Evolutionary conservation across 2,888 invertebrate species (phyloP).

Genomic region (Cheilosia grossa): DNA sequence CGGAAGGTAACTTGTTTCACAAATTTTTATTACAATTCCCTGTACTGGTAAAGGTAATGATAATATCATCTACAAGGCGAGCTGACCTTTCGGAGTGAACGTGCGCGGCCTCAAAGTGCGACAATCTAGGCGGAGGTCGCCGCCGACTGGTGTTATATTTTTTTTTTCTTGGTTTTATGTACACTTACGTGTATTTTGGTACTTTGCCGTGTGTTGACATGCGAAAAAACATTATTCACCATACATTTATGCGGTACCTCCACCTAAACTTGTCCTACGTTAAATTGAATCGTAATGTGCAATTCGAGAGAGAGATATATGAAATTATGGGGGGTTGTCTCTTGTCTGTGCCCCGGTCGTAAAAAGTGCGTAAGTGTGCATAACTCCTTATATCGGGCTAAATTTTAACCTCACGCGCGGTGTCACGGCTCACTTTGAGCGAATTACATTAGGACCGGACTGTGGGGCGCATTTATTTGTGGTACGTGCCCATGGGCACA

Average conservation of each 20-base stretch:
- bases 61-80: conserved; percentile 53
- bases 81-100: conserved; percentile 72
- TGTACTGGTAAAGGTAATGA: conserved; percentile 69
- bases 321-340: conserved; percentile 42
- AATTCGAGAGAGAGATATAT: conserved; percentile 26
- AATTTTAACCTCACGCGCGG: conserved; percentile 41
- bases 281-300: conserved; percentile 65
- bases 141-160: conserved; percentile 48
- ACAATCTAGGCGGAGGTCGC: conserved; percentile 74
- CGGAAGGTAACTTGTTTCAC: conserved; percentile 74
- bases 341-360: conserved; percentile 37
- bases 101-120: conserved; percentile 75
- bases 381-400: conserved; percentile 59
- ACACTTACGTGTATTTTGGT: conserved; percentile 50
- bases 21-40: conserved; percentile 73
- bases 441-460: conserved; percentile 47
- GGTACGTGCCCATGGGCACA: conserved; percentile 67
- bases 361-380: conserved; percentile 60
- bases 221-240: conserved; percentile 65
- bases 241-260: conserved; percentile 12
- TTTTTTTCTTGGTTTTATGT: conserved; percentile 14
- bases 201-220: conserved; percentile 69
- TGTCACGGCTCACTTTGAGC: conserved; percentile 24
- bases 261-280: conserved; percentile 59
- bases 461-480: conserved; percentile 61